Conservation (phyloP, 2,888 invertebrate species). For the Acanthoscelides obtectus region DNA sequence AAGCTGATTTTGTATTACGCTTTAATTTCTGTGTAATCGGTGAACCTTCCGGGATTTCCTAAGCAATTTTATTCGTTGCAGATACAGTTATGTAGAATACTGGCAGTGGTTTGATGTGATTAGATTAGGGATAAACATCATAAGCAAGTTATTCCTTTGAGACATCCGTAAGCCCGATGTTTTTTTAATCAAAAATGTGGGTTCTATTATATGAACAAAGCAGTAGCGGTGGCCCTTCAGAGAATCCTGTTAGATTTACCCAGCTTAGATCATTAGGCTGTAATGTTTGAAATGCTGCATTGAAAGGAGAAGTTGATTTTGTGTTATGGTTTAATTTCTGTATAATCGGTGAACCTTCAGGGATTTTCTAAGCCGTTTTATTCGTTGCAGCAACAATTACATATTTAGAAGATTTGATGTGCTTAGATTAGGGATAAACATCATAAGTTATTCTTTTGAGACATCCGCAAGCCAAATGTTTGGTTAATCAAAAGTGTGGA, state of each 20-base stretch:
- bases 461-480: too few species aligned
- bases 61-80: background rate
- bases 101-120: background rate
- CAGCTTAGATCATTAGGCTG: background rate
- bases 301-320: background rate
- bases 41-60: background rate
- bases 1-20: background rate
- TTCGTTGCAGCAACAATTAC: background rate
- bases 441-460: too few species aligned
- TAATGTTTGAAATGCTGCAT: background rate
- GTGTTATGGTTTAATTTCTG: background rate
- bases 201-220: too few species aligned
- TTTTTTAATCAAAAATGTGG: too few species aligned
- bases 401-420: background rate
- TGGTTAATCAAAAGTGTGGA: too few species aligned
- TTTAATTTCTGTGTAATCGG: background rate
- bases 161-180: too few species aligned
- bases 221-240: too few species aligned
- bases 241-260: too few species aligned
- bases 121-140: too few species aligned
- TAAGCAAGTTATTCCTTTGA: too few species aligned
- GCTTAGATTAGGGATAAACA: too few species aligned
- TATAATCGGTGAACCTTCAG: background rate
- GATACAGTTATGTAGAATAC: background rate
- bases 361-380: background rate